Evolutionary conservation across 2,888 invertebrate genomes (phyloP), one percentile per base, ranked within the genome.

Genomic region (Hypsopygia costalis): DNA sequence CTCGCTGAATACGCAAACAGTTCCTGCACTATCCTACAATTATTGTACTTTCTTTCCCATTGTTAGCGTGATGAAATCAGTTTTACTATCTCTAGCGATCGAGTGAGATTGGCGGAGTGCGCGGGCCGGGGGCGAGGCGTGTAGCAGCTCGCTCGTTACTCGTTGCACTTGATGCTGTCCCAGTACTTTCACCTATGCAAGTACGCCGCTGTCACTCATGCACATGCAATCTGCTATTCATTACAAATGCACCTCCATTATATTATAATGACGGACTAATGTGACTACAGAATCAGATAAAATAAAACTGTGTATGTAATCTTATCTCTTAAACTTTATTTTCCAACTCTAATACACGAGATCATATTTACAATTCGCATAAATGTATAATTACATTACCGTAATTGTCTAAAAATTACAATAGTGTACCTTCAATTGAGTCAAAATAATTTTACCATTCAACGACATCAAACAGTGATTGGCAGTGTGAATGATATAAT

Each of bases 21-120:
- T 76, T 73, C 75, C 77, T 74, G 68, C 55, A 77, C 72, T 61
- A 88, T 78, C 72, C 82, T 82, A 72, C 83, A 79, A 72, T 87
- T 90, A 79, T 70, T 79, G 77, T 81, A 86, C 77, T 83, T 91
- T 71, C 82, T 76, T 72, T 88, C 81, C 76, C 74, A 81, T 81
- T 85, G 76, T 82, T 80, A 73, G 64, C 65, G 68, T 77, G 78
- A 74, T 81, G 74, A 70, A 82, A 77, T 74, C 77, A 78, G 72
- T 79, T 70, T 81, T 80, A 82, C 80, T 81, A 81, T 82, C 81
- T 73, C 70, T 64, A 66, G 77, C 80, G 67, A 83, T 76, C 52
- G 79, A 85, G 74, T 81, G 88, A 70, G 79, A 75, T 78, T 69
- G 2, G 65, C 80, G 29, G 3, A 16, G 16, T 16, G 31, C 10